phyloP scores from a whole-genome alignment of 2,113 vertebrate genomes.

The Leucopternis melanops region DNA sequence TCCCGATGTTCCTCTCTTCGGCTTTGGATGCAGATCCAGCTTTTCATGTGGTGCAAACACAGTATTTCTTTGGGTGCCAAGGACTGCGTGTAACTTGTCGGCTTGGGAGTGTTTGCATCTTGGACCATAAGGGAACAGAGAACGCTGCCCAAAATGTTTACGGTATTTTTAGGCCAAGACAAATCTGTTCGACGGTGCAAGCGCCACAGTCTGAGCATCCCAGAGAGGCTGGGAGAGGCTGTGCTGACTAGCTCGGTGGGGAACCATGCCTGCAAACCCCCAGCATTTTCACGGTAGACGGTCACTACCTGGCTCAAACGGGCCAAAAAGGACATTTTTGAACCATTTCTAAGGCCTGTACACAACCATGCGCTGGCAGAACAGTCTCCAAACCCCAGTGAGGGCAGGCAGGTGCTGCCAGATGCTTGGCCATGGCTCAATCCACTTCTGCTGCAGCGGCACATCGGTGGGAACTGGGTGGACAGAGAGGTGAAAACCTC shows the following conservation, averaged over 20 bases:
- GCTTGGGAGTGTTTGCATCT: slow-evolving; percentile 40
- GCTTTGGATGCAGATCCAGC: slow-evolving; percentile 9
- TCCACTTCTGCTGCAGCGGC: neutral
- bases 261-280: neutral
- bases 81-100: slow-evolving; percentile 22
- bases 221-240: neutral
- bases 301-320: neutral
- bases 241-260: accelerated
- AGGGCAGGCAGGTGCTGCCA: neutral
- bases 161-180: slow-evolving; percentile 43
- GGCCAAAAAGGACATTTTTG: neutral
- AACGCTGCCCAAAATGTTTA: slow-evolving; percentile 45
- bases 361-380: accelerated
- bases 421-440: neutral
- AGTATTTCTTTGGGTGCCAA: slow-evolving; percentile 29
- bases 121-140: slow-evolving; percentile 42
- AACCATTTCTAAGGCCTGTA: neutral
- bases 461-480: accelerated
- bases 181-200: neutral
- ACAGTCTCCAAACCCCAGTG: neutral
- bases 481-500: neutral
- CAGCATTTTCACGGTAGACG: accelerated
- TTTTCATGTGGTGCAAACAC: slow-evolving; percentile 34
- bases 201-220: neutral
- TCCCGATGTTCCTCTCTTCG: neutral